Conservation (phyloP, 2,113 vertebrate species). For the Phodopus roborovskii region DNA sequence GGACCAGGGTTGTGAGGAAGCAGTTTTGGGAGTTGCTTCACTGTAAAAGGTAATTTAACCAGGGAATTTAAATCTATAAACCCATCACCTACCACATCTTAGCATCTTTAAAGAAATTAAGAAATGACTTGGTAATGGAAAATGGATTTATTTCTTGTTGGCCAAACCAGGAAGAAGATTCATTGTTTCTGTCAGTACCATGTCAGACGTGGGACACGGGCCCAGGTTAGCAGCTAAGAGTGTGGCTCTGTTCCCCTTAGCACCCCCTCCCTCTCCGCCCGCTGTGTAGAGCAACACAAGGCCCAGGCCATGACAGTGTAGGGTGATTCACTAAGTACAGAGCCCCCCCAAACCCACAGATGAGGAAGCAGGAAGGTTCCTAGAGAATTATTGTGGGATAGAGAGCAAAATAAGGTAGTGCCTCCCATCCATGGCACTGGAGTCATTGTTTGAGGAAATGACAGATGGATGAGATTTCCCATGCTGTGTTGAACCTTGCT, state of each 20-base stretch:
- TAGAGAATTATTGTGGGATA: background rate
- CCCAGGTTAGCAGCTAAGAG: background rate
- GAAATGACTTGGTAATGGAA: background rate
- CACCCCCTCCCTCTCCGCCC: no score
- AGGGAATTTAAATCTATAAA: background rate
- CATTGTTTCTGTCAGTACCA: background rate
- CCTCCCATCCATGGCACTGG: background rate
- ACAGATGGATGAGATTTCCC: background rate
- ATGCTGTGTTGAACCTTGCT: no score
- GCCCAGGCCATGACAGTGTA: background rate
- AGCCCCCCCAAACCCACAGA: background rate
- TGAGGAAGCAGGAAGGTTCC: background rate
- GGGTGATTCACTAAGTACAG: background rate
- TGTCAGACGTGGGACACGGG: background rate
- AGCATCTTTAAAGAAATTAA: background rate
- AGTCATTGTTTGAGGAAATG: background rate
- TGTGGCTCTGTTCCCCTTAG: no score
- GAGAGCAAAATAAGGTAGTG: background rate
- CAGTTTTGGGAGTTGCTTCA: background rate
- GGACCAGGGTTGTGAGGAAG: background rate
- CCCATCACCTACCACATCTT: background rate
- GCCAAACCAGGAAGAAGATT: background rate
- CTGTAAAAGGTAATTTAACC: background rate
- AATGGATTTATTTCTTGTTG: background rate
- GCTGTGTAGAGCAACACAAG: background rate